phyloP scores from a whole-genome alignment of 2,888 invertebrate genomes.

The Cistogaster globosa region DNA sequence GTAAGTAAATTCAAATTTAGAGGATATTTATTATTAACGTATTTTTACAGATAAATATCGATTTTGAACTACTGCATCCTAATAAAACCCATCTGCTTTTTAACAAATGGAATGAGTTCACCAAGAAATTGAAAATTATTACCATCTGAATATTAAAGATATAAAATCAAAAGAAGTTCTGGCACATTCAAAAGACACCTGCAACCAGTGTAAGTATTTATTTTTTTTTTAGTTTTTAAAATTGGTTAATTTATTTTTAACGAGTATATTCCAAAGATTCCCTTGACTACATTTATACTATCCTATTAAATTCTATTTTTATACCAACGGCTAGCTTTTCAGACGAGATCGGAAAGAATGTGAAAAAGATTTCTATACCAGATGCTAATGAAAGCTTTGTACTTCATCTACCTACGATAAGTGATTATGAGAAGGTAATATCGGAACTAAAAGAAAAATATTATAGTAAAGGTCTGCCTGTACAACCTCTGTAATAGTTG shows the following conservation, averaged over 20 bases:
- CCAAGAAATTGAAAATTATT: conserved; percentile 34
- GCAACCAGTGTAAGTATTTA: conserved; percentile 29
- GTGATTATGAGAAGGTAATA: conserved; percentile 5
- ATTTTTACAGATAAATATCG: conserved; percentile 44
- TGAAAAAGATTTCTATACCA: conserved; percentile 36
- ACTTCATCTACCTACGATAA: neutral
- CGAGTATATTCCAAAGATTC: conserved; percentile 9
- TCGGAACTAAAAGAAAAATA: neutral
- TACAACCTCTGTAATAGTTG: conserved; percentile 29
- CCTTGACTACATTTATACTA: conserved; percentile 23
- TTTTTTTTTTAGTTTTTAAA: neutral
- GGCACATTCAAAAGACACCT: conserved; percentile 7
- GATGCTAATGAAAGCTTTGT: conserved; percentile 29
- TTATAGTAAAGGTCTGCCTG: neutral
- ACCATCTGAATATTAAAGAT: conserved; percentile 35
- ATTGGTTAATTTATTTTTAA: neutral
- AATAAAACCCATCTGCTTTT: conserved; percentile 47
- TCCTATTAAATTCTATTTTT: conserved; percentile 47
- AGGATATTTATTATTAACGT: neutral
- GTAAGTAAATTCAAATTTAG: conserved; percentile 26
- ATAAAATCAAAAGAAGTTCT: conserved; percentile 40
- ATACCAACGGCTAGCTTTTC: conserved; percentile 52
- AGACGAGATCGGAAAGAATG: conserved; percentile 10
- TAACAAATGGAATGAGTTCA: conserved; percentile 54
- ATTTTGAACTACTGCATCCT: conserved; percentile 28